Evolutionary conservation across 2,797 vertebrate species (phyloP).

Genomic region (Anabacerthia variegaticeps): DNA sequence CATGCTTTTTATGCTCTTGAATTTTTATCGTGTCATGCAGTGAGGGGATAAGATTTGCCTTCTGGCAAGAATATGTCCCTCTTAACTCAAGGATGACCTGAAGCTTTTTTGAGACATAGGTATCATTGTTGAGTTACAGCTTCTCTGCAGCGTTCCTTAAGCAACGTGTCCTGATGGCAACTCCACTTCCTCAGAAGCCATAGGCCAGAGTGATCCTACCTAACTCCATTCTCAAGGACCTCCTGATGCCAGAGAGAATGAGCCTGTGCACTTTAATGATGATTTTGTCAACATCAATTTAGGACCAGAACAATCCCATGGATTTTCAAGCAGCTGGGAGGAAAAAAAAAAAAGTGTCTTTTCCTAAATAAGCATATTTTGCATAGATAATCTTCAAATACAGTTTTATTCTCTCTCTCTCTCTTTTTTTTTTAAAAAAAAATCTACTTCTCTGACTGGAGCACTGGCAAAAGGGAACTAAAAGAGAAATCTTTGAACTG

Average conservation of each 20-base stretch:
- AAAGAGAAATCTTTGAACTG: not conserved
- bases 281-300: not conserved
- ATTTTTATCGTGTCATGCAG: not conserved
- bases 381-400: not conserved
- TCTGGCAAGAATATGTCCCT: not conserved
- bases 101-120: not conserved
- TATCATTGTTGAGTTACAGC: not conserved
- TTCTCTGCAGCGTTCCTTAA: not conserved
- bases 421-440: not conserved
- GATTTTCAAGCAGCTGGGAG: not conserved
- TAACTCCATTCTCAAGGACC: not conserved
- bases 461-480: not conserved
- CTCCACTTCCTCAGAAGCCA: not conserved
- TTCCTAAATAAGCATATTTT: not conserved
- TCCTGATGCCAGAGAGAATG: not conserved
- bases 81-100: slow-evolving; percentile 5
- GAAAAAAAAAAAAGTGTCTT: not conserved
- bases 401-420: not conserved
- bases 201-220: not conserved
- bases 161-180: not conserved
- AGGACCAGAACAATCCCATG: not conserved
- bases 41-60: slow-evolving; percentile 15
- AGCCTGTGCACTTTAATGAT: rapidly evolving
- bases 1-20: not conserved
- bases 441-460: not conserved